These are phyloP conservation scores for Enoplosus armatus DNA, from an alignment of 2,797 vertebrate genomes.

Conservation along the genomic window DNA sequence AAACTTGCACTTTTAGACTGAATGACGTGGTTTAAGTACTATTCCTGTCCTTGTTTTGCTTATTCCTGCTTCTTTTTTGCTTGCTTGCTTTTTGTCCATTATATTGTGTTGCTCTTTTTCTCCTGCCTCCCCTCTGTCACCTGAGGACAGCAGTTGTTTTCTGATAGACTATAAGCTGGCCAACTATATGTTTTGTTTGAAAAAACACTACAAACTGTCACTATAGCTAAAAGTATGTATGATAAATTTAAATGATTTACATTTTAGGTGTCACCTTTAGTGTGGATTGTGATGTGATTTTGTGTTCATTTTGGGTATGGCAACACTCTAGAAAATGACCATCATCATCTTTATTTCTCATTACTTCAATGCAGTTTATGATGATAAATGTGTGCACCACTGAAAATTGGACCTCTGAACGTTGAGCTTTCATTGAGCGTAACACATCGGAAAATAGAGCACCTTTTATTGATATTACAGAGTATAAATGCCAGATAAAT, in stretches of 20 bases:
- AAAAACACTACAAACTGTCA: background rate
- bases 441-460: background rate
- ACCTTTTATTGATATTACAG: slow-evolving; percentile 8
- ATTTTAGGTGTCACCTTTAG: background rate
- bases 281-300: background rate
- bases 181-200: background rate
- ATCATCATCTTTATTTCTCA: slow-evolving; percentile 12
- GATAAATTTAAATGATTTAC: background rate
- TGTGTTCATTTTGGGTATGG: background rate
- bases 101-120: background rate
- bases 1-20: slow-evolving; percentile 4
- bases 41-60: slow-evolving; percentile 1
- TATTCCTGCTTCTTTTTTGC: background rate
- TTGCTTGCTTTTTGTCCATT: background rate
- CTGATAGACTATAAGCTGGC: background rate
- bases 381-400: background rate
- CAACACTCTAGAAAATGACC: background rate
- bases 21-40: background rate
- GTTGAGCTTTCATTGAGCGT: background rate
- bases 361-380: background rate
- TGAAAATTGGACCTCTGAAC: background rate
- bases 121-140: background rate
- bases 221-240: background rate
- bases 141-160: background rate
- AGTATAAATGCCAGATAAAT: slow-evolving; percentile 14